Evolutionary conservation across 1,140 invertebrate genomes (phyloP), one percentile per base, ranked within the genome.

Genomic region (Bombus huntii): DNA sequence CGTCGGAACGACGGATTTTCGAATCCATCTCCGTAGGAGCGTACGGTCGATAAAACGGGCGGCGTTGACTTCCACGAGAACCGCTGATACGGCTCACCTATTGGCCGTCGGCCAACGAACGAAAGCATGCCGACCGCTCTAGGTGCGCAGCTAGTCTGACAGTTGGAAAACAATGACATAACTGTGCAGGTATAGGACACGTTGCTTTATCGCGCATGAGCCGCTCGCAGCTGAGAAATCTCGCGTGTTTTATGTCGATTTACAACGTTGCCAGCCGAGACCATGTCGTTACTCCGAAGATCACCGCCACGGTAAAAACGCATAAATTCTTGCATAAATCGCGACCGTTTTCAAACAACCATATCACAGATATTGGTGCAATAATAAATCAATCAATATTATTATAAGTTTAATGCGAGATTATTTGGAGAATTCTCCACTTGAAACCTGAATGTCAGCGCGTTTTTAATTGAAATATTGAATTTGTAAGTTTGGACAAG

Each of bases 41-140:
- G 10, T 65, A 83, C 89, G 92, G 89, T 92, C 92, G 91, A 93
- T 92, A 91, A 89, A 89, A 92, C 91, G 88, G 83, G 83, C 79
- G 87, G 85, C 70, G 88, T 92, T 88, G 91, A 92, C 68, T 72
- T 92, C 83, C 85, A 88, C 77, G 87, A 85, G 89, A 86, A 47
- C 78, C 79, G 57, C 81, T 65, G 34, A 73, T 75, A 81, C 81
- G 44, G 71, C 81, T 90, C 89, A 88, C 71, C 87, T 83, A 91
- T 90, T 93, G 91, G 92, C 91, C 74, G 37, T 76, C 62, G 86
- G 89, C 91, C 91, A 92, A 89, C 72, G 86, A 89, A 87, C 87
- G 83, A 86, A 89, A 92, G 87, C 89, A 88, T 86, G 83, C 90
- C 88, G 88, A 88, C 87, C 87, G 88, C 89, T 85, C 84, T 74